Base-by-base conservation (phyloP, 64 coral and sea anemone species). In the Hydrozoanthus tunicans region DNA sequence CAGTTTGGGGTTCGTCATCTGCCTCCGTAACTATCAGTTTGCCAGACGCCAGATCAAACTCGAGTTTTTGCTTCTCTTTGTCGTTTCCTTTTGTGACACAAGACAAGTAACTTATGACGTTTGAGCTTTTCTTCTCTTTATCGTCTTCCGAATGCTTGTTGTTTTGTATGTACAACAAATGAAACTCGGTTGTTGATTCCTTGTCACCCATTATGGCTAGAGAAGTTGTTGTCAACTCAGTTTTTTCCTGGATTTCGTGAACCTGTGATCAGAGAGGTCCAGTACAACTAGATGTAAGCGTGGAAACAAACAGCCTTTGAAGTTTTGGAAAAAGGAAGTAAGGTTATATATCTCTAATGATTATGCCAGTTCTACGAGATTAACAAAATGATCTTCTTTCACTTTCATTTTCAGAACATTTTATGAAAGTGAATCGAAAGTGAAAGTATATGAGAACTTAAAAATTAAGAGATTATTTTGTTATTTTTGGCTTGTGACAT, bases 61-160 rank as follows among this genome's bases (percentile, higher is more conserved):
- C 80, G 32, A 83, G 62, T 66, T 24, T 83, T 14, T 83, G 26
- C 6, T 63, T 83, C 5, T 59, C 43, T 63, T 11, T 26, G 23
- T 83, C 79, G 62, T 82, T 60, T 82, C 79, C 79, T 26, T 27
- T 62, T 64, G 81, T 64, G 69, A 56, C 53, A 64, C 69, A 84
- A 0, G 81, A 55, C 15, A 84, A 53, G 3, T 67, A 69, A 17
- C 81, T 68, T 7, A 84, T 51, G 10, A 84, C 43, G 55, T 55
- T 84, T 4, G 81, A 9, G 13, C 8, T 52, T n/a, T 83, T 65
- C 13, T 55, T 53, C 32, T 65, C 63, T 8, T 51, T 63, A 84
- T 64, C 51, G 51, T 11, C 14, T 55, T 43, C 27, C 51, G 77
- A 79, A 17, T 20, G 63, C 81, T 84, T 17, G 13, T 27, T 53